phyloP scores from a whole-genome alignment of 2,113 vertebrate species.

The Pituophis catenifer region DNA sequence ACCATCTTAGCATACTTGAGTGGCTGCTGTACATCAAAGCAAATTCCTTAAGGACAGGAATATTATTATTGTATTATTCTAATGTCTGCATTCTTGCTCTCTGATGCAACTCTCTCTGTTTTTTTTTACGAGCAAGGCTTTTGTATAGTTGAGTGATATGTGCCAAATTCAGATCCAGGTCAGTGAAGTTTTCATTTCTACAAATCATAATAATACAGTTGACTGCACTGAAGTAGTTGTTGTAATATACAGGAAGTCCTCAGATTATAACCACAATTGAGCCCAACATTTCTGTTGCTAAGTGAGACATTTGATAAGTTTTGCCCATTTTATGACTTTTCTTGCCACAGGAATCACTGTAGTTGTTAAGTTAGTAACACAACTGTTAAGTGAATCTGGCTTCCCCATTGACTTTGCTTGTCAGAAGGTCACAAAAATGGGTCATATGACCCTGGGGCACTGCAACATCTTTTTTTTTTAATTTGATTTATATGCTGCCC shows the following conservation, averaged over 20 bases:
- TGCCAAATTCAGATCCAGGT: background rate
- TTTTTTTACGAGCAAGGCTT: background rate
- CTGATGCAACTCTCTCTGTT: background rate
- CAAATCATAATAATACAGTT: background rate
- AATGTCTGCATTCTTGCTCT: background rate
- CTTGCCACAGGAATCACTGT: background rate
- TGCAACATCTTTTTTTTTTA: background rate
- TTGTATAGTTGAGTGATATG: background rate
- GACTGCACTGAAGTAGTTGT: background rate
- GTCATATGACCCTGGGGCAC: background rate
- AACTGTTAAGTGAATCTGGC: background rate
- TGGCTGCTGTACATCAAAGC: background rate
- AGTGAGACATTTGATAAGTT: background rate
- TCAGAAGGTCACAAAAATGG: background rate
- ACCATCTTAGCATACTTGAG: background rate
- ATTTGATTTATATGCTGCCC: too few relatives aligned
- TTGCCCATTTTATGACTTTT: background rate
- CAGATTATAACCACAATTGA: background rate
- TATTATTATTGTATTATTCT: background rate
- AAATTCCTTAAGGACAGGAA: background rate
- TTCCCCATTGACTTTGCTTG: background rate
- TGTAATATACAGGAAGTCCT: background rate
- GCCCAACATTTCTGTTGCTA: background rate
- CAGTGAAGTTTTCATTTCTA: background rate
- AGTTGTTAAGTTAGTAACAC: background rate